Evolutionary conservation across 2,888 invertebrate species (phyloP).

Genomic region (Laothoe populi): DNA sequence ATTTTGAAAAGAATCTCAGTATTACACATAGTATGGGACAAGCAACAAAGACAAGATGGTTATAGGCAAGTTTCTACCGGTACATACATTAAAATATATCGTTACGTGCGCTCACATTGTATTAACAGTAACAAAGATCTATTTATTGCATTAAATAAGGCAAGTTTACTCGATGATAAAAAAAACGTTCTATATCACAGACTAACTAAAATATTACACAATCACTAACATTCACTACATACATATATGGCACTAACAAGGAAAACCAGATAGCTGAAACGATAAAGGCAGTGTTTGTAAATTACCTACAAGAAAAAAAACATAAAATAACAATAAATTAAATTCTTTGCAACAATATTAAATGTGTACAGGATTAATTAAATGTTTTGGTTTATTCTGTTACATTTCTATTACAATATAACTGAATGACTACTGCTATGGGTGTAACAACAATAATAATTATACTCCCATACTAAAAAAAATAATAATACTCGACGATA

Average conservation of each 20-base stretch:
- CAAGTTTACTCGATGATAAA: constrained; percentile 66
- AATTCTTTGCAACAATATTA: constrained; percentile 11
- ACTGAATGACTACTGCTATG: constrained; percentile 70
- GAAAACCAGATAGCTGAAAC: constrained; percentile 63
- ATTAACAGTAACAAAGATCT: constrained; percentile 19
- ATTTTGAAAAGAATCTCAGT: constrained; percentile 15
- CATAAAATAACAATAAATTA: constrained; percentile 33
- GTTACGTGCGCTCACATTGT: constrained; percentile 1
- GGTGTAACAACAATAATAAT: constrained; percentile 69
- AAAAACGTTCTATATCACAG: constrained; percentile 78
- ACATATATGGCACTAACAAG: constrained; percentile 78
- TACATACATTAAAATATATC: constrained; percentile 19
- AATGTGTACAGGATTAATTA: constrained; percentile 10
- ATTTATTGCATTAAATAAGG: constrained; percentile 31
- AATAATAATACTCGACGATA: constrained; percentile 78
- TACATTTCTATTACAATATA: constrained; percentile 84
- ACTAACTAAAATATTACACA: constrained; percentile 74
- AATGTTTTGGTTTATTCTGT: constrained; percentile 49
- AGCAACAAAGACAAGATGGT: too few species aligned
- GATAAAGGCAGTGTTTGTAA: constrained; percentile 63
- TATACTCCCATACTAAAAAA: constrained; percentile 68
- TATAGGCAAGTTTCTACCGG: constrained; percentile 14
- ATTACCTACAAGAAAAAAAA: constrained; percentile 30
- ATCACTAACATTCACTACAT: constrained; percentile 71
- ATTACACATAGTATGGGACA: constrained; percentile 6